phyloP scores from a whole-genome alignment of 1,140 invertebrate species.

The Pseudoatta argentina region DNA sequence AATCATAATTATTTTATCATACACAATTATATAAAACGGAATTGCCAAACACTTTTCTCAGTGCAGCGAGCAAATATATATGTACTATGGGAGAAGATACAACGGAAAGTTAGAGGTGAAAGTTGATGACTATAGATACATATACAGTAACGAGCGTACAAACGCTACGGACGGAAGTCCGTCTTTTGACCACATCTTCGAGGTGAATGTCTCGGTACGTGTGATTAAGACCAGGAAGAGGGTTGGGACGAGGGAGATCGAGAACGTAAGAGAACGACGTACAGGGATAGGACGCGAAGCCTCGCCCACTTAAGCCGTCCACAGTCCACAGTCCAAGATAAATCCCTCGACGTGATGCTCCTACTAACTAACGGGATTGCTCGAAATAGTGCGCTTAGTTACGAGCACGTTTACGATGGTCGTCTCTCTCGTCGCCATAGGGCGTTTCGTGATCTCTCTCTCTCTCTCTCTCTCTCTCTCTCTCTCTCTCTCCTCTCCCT shows the following conservation, averaged over 20 bases:
- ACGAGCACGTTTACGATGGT: slow-evolving; percentile 36
- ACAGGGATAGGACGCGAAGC: slow-evolving; percentile 30
- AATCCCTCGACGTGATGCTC: slow-evolving; percentile 78
- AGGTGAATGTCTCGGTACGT: slow-evolving; percentile 44
- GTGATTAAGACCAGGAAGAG: slow-evolving; percentile 58
- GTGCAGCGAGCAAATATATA: slow-evolving; percentile 20
- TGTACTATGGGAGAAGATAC: neutral
- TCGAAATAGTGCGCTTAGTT: slow-evolving; percentile 75
- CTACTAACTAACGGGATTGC: slow-evolving; percentile 80
- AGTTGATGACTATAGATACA: neutral
- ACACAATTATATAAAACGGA: no score
- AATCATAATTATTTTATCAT: no score
- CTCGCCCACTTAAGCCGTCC: slow-evolving; percentile 74
- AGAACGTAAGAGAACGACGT: slow-evolving; percentile 42
- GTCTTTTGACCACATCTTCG: slow-evolving; percentile 41
- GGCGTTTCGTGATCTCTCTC: slow-evolving; percentile 1
- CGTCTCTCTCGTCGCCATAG: slow-evolving; percentile 2
- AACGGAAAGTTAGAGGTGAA: slow-evolving; percentile 15
- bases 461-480: neutral
- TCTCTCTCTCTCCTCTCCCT: neutral
- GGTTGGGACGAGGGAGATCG: slow-evolving; percentile 11
- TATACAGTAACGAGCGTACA: neutral
- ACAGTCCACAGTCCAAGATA: slow-evolving; percentile 76
- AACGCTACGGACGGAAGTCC: neutral
- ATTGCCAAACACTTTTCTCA: no score